phyloP scores from a whole-genome alignment of 1,140 invertebrate species.

The Pachyrhynchus sulphureomaculatus region DNA sequence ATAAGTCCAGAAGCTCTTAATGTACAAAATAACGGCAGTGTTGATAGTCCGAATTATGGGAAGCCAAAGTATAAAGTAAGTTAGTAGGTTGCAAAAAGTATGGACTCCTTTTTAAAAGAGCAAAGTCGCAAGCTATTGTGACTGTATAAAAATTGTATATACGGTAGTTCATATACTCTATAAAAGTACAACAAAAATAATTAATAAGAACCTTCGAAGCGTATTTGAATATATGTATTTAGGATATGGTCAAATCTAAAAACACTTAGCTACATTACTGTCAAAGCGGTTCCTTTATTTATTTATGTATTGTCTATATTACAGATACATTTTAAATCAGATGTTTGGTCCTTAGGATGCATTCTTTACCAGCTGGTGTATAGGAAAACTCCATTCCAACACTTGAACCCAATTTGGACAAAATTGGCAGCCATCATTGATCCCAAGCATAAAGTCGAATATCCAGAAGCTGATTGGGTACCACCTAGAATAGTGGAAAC shows the following conservation, averaged over 20 bases:
- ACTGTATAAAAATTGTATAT: too few relatives aligned
- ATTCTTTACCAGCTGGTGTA: slow-evolving; percentile 94
- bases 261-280: too few relatives aligned
- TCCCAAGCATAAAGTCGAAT: slow-evolving; percentile 73
- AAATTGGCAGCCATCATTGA: slow-evolving; percentile 85
- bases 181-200: too few relatives aligned
- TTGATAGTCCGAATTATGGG: slow-evolving; percentile 51
- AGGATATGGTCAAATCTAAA: too few relatives aligned
- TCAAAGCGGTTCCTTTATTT: too few relatives aligned
- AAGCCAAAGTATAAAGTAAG: slow-evolving; percentile 50
- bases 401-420: slow-evolving; percentile 70
- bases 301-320: too few relatives aligned
- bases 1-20: slow-evolving; percentile 93
- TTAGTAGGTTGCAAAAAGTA: too few relatives aligned
- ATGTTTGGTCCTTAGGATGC: slow-evolving; percentile 97
- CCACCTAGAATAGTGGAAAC: slow-evolving; percentile 60
- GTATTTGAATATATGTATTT: too few relatives aligned
- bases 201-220: too few relatives aligned
- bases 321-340: slow-evolving; percentile 88
- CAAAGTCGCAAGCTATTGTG: too few relatives aligned
- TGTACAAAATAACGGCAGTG: slow-evolving; percentile 55
- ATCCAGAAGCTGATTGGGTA: slow-evolving; percentile 56
- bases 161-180: too few relatives aligned
- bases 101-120: too few relatives aligned
- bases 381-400: slow-evolving; percentile 86